phyloP scores from a whole-genome alignment of 2,888 invertebrate genomes.

The Hipparchia sbordonii region DNA sequence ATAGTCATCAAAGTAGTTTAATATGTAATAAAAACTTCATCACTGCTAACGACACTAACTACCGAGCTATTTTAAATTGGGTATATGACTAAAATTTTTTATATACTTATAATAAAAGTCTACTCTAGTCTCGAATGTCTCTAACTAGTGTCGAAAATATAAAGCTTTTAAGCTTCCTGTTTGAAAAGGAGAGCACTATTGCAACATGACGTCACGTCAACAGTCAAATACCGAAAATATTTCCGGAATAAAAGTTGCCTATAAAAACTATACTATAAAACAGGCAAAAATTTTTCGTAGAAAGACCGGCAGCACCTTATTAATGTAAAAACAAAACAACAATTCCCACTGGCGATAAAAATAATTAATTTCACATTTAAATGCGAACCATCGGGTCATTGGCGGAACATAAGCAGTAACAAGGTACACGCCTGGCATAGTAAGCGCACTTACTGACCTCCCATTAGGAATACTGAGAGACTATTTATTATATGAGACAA shows the following conservation, averaged over 20 bases:
- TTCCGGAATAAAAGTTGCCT: no score
- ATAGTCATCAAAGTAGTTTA: background rate
- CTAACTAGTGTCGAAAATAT: no score
- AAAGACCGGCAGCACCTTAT: background rate
- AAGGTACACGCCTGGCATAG: constrained; percentile 26
- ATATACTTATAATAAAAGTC: no score
- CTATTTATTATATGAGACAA: constrained; percentile 19
- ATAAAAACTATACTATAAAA: no score
- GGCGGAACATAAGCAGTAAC: constrained; percentile 31
- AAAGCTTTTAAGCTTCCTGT: no score
- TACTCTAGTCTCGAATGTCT: no score
- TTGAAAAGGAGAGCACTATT: no score
- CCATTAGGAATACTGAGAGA: constrained; percentile 31
- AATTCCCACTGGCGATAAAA: constrained; percentile 8
- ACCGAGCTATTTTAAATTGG: no score
- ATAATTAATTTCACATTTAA: constrained; percentile 33
- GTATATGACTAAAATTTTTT: background rate
- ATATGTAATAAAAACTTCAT: no score
- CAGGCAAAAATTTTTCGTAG: no score
- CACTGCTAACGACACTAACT: no score
- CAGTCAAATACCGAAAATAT: background rate
- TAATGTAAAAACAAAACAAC: constrained; percentile 3
- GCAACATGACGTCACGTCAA: no score
- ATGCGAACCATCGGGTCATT: constrained; percentile 33
- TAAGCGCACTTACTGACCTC: constrained; percentile 29